Percentiles rank a stretch among this genome's conserved stretches.
phyloP scores from a whole-genome alignment of 2,113 vertebrate genomes.

The Pterocles burchelli region DNA sequence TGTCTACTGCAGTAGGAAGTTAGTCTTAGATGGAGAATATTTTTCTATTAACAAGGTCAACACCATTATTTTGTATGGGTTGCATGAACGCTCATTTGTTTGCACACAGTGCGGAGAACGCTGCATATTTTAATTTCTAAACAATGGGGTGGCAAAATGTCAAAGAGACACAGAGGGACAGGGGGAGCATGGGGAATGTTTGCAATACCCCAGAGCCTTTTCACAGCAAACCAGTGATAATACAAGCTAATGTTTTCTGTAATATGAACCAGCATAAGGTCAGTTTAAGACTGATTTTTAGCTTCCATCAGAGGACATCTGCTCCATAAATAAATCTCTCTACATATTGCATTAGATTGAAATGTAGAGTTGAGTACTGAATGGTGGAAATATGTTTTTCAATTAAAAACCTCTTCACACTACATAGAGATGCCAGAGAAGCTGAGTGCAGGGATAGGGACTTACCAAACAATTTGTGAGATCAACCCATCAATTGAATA shows the following conservation, averaged over 20 bases:
- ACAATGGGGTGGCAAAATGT: conserved; percentile 63
- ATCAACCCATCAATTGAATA: conserved; percentile 23
- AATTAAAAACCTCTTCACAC: conserved; percentile 40
- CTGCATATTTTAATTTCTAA: conserved; percentile 67
- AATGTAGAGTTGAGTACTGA: neutral
- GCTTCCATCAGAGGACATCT: conserved; percentile 6
- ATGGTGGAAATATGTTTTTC: neutral
- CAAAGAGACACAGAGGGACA: conserved; percentile 52
- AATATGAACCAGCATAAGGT: conserved; percentile 24
- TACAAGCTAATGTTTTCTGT: conserved; percentile 16
- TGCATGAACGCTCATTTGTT: conserved; percentile 8
- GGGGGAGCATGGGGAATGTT: neutral
- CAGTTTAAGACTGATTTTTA: conserved; percentile 22
- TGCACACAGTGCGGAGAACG: neutral
- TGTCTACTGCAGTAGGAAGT: neutral
- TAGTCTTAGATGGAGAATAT: conserved; percentile 13
- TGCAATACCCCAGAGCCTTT: conserved; percentile 23
- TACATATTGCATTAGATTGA: neutral
- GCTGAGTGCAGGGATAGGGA: neutral
- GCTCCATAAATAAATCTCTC: conserved; percentile 41
- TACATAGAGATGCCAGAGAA: neutral
- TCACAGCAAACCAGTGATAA: conserved; percentile 26
- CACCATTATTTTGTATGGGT: conserved; percentile 1
- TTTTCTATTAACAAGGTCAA: conserved; percentile 50
- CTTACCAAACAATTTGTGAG: conserved; percentile 20